These are phyloP conservation scores for Neelides sp. DNA, from an alignment of 1,140 invertebrate genomes.

Conservation along the genomic window DNA sequence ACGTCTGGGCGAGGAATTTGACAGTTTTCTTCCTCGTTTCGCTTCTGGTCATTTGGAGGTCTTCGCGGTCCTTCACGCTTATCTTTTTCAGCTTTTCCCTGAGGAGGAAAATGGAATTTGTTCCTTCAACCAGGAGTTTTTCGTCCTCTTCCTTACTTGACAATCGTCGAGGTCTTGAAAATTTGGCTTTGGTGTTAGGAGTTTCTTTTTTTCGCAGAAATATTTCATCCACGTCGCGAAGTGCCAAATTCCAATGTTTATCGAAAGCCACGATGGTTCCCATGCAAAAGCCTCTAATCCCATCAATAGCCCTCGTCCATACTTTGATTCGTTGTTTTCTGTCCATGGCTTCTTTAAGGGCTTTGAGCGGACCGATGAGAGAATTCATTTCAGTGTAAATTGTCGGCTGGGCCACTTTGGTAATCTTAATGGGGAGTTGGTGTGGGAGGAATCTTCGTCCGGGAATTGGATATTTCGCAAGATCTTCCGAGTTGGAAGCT, in stretches of 20 bases:
- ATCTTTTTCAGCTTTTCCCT: not conserved
- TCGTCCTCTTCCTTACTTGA: not conserved
- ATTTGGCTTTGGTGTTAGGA: not conserved
- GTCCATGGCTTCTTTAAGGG: slow-evolving; percentile 48
- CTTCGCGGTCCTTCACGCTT: not conserved
- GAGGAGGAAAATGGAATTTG: not conserved
- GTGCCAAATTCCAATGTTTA: slow-evolving; percentile 84
- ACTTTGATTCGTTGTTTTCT: slow-evolving; percentile 49
- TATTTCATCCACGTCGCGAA: slow-evolving; percentile 72
- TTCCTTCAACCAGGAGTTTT: slow-evolving; percentile 7
- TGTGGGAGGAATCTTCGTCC: slow-evolving; percentile 27
- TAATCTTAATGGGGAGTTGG: slow-evolving; percentile 19
- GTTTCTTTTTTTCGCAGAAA: slow-evolving; percentile 49
- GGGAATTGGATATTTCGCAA: slow-evolving; percentile 21
- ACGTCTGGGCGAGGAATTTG: slow-evolving; percentile 12
- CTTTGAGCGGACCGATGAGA: slow-evolving; percentile 46
- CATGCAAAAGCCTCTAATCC: slow-evolving; percentile 59
- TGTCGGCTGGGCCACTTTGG: slow-evolving; percentile 17
- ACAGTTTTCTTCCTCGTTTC: slow-evolving; percentile 17
- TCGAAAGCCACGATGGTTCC: slow-evolving; percentile 79
- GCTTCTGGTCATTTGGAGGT: not conserved
- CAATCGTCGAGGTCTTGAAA: not conserved
- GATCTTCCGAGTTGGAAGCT: slow-evolving; percentile 33
- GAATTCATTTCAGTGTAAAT: slow-evolving; percentile 16
- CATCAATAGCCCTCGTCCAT: slow-evolving; percentile 37